phyloP scores from a whole-genome alignment of 2,113 vertebrate genomes.

The Asarcornis scutulata region DNA sequence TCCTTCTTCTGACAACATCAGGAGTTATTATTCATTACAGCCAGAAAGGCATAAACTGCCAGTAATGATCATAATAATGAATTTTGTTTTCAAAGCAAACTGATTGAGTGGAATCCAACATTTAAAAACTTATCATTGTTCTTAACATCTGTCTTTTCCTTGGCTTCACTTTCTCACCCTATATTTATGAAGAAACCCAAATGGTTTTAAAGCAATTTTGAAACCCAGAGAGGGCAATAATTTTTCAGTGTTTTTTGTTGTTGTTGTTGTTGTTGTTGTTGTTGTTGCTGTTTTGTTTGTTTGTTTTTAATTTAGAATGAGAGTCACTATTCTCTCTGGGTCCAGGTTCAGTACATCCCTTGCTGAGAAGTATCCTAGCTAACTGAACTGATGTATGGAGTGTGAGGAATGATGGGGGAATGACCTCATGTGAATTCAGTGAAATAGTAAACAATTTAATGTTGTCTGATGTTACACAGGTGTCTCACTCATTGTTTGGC shows the following conservation, averaged over 20 bases:
- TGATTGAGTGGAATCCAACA: not conserved
- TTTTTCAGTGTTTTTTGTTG: fast-evolving
- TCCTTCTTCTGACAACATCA: slow-evolving; percentile 12
- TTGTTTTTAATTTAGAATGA: not conserved
- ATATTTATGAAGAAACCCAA: not conserved
- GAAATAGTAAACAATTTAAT: not conserved
- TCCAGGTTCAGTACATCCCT: not conserved
- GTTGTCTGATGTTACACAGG: not conserved
- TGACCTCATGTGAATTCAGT: not conserved
- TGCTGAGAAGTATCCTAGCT: not conserved
- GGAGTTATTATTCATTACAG: not conserved
- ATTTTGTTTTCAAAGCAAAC: not conserved
- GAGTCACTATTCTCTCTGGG: not conserved
- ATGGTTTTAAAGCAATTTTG: not conserved
- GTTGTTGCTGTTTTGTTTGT: too few relatives aligned
- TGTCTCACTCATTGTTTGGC: not conserved
- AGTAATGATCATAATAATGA: not conserved
- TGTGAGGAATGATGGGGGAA: not conserved
- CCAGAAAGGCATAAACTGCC: slow-evolving; percentile 25
- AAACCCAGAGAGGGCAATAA: not conserved
- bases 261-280: too few relatives aligned
- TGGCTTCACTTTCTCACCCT: not conserved
- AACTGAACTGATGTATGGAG: not conserved
- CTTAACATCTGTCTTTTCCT: not conserved
- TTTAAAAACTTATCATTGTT: not conserved